Conservation (phyloP, 2,113 vertebrate species). For the Steatornis caripensis region DNA sequence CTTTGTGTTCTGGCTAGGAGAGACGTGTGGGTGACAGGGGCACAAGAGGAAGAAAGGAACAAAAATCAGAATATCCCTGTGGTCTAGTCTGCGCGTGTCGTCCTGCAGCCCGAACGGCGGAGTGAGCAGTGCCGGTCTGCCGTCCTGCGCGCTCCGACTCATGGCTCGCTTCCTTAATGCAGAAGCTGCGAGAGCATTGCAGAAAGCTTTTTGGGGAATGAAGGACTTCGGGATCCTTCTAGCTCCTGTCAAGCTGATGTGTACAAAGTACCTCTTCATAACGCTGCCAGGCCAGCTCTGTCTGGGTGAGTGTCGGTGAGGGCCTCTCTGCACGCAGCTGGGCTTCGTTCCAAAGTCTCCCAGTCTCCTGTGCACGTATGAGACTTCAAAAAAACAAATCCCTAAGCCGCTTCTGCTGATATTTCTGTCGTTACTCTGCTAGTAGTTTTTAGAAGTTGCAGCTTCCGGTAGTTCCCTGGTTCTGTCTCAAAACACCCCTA, state of each 20-base stretch:
- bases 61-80: neutral
- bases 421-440: neutral
- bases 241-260: neutral
- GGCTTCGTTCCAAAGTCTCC: neutral
- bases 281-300: neutral
- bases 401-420: neutral
- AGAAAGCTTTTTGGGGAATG: neutral
- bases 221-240: neutral
- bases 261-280: neutral
- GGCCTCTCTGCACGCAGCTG: fast-evolving
- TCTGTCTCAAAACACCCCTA: neutral
- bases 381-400: neutral
- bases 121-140: neutral
- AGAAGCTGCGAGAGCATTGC: neutral
- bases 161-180: fast-evolving
- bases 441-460: neutral
- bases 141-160: fast-evolving
- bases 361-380: fast-evolving
- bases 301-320: neutral
- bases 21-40: neutral
- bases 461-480: neutral
- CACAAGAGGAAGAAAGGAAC: neutral
- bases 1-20: neutral
- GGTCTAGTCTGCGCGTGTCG: neutral
- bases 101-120: fast-evolving